These are phyloP conservation scores for Procambarus clarkii DNA, from an alignment of 1,140 invertebrate species.

Conservation along the genomic window DNA sequence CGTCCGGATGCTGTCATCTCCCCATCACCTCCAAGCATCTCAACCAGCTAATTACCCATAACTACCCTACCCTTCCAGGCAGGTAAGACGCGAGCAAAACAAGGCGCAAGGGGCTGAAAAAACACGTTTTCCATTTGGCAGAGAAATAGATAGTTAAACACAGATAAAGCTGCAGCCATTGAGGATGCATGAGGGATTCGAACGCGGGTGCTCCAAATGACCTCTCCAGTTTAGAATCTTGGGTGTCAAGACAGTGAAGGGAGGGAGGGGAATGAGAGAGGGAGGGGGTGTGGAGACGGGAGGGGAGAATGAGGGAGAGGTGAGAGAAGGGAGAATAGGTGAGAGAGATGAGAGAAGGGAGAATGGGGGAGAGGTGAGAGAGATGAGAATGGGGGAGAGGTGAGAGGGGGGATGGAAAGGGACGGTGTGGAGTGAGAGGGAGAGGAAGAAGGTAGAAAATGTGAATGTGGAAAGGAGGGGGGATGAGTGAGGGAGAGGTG, in stretches of 20 bases:
- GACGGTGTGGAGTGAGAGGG: neutral
- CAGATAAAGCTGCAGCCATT: too few relatives aligned
- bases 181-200: neutral
- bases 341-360: neutral
- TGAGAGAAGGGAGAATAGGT: neutral
- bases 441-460: neutral
- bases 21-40: too few relatives aligned
- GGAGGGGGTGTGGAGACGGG: neutral
- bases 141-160: too few relatives aligned
- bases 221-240: neutral
- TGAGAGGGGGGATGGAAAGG: neutral
- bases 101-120: too few relatives aligned
- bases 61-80: too few relatives aligned
- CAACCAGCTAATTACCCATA: too few relatives aligned
- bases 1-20: too few relatives aligned
- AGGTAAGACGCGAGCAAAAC: too few relatives aligned
- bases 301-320: neutral
- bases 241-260: neutral
- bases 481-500: neutral
- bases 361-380: neutral
- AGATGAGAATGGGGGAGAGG: neutral
- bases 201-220: neutral
- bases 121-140: too few relatives aligned
- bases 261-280: neutral
- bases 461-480: neutral